Evolutionary conservation across 30 jellyfish, hydroid and myxozoan species (phyloP), one percentile per base, ranked within the genome.

Genomic region (Clytia hemisphaerica): DNA sequence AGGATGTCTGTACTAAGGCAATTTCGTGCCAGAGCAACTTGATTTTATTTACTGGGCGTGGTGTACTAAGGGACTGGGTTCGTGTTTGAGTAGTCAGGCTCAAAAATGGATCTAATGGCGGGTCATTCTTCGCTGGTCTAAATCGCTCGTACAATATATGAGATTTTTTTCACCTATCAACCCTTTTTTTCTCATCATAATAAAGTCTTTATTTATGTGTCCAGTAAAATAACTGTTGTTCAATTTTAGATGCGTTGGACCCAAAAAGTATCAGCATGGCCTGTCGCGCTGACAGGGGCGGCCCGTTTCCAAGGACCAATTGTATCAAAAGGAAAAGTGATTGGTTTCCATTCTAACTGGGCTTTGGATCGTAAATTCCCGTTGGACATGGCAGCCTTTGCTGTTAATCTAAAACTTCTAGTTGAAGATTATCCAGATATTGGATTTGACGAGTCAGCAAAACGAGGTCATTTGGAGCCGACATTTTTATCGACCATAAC

Each of bases 291-390:
- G 16, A 31, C 99, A 2, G 99, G 99, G 18, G 99, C 93, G 1
- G 96, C 96, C 14, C 80, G 96, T 15, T 92, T 91, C 83, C 87
- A 90, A 3, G 99, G 99, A 4, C 99, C 99, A 12, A 50, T 92
- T 37, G 95, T 83, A 21, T 48, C 48, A 37, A 58, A 77, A 38
- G 99, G 99, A 15, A 83, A 77, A 61, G 99, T 92, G 4, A 82
- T 73, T 25, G 58, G 74, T 36, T 92, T 83, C 58, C 95, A 78
- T 69, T 83, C 99, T 14, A 92, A 92, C 83, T 92, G 99, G 99
- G 99, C 99, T 18, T 93, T 89, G 27, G 70, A 80, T 16, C 83
- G 99, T 29, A 14, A 89, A 30, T 92, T 92, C 36, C 99, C 99
- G 4, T 34, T 92, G 21, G 99, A 92, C 48, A 92, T 92, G 99